These are phyloP conservation scores for Samia ricini DNA, from an alignment of 1,140 invertebrate genomes.

Conservation along the genomic window DNA sequence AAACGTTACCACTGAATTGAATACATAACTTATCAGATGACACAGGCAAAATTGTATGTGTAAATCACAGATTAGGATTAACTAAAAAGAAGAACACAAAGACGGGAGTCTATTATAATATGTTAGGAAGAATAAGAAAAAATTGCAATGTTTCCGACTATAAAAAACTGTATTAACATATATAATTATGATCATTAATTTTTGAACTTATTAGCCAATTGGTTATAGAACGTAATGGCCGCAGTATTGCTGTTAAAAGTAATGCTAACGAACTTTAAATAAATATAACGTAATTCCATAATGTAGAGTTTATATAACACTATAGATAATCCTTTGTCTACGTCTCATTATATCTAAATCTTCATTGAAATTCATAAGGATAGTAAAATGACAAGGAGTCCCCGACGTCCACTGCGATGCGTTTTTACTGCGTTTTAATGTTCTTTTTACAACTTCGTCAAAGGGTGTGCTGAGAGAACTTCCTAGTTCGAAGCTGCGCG, in stretches of 20 bases:
- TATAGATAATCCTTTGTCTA: conserved; percentile 9
- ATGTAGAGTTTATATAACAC: background rate
- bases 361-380: conserved; percentile 75
- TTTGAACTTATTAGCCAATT: no score
- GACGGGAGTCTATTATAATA: no score
- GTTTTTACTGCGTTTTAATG: conserved; percentile 75
- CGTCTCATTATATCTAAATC: conserved; percentile 47
- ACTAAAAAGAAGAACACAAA: no score
- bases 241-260: background rate
- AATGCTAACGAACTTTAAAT: background rate
- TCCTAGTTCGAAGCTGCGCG: conserved; percentile 14
- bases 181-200: no score
- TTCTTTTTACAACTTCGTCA: conserved; percentile 74
- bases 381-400: conserved; percentile 64
- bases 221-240: no score
- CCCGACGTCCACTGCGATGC: conserved; percentile 44
- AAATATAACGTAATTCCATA: background rate
- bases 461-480: conserved; percentile 59
- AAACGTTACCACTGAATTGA: no score
- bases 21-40: no score
- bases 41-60: no score
- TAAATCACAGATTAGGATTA: no score
- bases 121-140: no score
- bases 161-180: no score
- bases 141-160: no score